Evolutionary conservation across 2,888 invertebrate genomes (phyloP).

Genomic region (Drosophila helvetica): DNA sequence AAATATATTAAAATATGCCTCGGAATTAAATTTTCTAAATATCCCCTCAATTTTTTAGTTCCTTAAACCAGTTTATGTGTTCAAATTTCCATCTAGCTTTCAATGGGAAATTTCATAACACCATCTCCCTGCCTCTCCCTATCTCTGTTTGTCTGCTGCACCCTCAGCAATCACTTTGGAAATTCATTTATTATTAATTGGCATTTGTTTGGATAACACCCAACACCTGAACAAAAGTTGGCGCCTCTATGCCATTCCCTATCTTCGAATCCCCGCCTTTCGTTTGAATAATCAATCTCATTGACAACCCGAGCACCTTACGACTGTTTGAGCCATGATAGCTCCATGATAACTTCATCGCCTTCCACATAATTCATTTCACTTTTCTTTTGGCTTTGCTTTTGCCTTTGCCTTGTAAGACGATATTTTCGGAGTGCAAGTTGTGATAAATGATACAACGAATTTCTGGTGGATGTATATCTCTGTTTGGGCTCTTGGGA

Average conservation of each 20-base stretch:
- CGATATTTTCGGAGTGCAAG: constrained; percentile 51
- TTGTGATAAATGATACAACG: constrained; percentile 68
- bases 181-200: constrained; percentile 52
- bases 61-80: too few relatives aligned
- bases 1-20: too few relatives aligned
- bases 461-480: constrained; percentile 23
- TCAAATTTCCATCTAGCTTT: too few relatives aligned
- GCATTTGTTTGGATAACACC: constrained; percentile 59
- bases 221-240: constrained; percentile 21
- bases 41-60: too few relatives aligned
- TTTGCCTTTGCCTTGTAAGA: constrained; percentile 43
- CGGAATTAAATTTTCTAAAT: too few relatives aligned
- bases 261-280: neutral
- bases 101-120: neutral
- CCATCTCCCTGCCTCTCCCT: neutral
- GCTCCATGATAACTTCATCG: constrained; percentile 61
- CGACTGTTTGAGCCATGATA: constrained; percentile 24
- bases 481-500: constrained; percentile 41
- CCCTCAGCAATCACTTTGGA: neutral
- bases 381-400: constrained; percentile 43
- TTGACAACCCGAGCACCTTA: constrained; percentile 56
- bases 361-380: constrained; percentile 55
- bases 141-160: neutral
- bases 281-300: constrained; percentile 68
- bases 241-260: constrained; percentile 16